Conservation (phyloP, 2,797 vertebrate species). For the Semotilus atromaculatus region DNA sequence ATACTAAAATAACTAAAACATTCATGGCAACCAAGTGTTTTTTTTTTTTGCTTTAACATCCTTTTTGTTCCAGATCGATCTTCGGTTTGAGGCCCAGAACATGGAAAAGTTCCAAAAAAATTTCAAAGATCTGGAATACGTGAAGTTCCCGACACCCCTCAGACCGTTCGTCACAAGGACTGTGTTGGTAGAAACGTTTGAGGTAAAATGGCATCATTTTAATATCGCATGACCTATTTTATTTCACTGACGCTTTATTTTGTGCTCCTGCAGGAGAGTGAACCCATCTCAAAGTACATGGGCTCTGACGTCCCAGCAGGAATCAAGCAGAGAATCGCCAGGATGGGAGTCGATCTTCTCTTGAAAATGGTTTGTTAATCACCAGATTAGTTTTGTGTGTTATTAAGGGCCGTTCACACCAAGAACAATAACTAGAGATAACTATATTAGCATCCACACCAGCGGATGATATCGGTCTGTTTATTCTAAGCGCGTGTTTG, state of each 20-base stretch:
- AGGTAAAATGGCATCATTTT: conserved; percentile 74
- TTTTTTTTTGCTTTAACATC: not conserved
- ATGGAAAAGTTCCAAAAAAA: conserved; percentile 89
- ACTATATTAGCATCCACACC: too few relatives aligned
- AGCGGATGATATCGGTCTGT: too few relatives aligned
- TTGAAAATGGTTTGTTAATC: conserved; percentile 90
- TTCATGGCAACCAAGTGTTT: not conserved
- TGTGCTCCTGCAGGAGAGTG: conserved; percentile 81
- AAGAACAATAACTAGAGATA: too few relatives aligned
- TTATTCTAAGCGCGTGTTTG: too few relatives aligned
- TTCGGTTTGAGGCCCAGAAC: conserved; percentile 91
- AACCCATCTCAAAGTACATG: conserved; percentile 89
- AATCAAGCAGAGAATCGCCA: conserved; percentile 87
- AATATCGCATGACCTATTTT: not conserved
- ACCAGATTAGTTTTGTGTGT: too few relatives aligned
- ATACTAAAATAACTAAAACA: not conserved
- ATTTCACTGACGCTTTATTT: not conserved
- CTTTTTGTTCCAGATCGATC: conserved; percentile 84
- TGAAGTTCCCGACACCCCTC: conserved; percentile 91
- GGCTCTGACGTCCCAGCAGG: conserved; percentile 72
- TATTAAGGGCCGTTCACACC: not conserved
- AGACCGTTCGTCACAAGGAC: conserved; percentile 87
- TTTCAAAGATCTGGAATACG: conserved; percentile 84
- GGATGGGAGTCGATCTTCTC: conserved; percentile 91
- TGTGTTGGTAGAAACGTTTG: conserved; percentile 92